Evolutionary conservation across 2,888 invertebrate species (phyloP), one percentile per base, ranked within the genome.

Genomic region (Plagodis dolabraria): DNA sequence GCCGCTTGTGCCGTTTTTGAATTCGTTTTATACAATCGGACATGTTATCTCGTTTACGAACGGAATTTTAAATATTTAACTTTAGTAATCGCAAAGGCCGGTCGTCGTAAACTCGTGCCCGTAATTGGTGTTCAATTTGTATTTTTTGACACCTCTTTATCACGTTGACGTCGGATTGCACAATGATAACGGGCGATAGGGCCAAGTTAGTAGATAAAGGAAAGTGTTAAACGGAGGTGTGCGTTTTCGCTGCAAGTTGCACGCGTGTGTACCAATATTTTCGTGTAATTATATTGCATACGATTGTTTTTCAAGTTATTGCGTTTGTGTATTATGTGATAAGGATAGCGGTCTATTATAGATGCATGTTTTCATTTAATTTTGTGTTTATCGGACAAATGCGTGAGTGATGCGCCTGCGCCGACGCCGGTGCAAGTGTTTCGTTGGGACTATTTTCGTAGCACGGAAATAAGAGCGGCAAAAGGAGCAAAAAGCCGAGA

Each of bases 381-480:
- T 50, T 63, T n/a, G 54, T 67, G 63, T 57, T 58, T 60, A 63
- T 57, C 58, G 57, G 53, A 63, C 55, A 64, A 79, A 76, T 69
- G 72, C 77, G 86, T 87, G 89, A 90, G 80, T 87, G 91, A 91
- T 87, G 89, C 87, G 87, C 77, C 87, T 80, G 86, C 86, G 79
- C 80, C 86, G 83, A 85, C 86, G 79, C 80, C 86, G 83, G 77
- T 89, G 86, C 88, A 89, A 90, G 90, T 89, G 89, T 89, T 85
- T 83, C 89, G 86, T 83, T 82, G 80, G 80, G 77, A 87, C 92
- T 92, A 92, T 92, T 92, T 92, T 92, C 87, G 92, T 91, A 88
- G 87, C 87, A 92, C 92, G 92, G 92, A 92, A 92, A 91, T 92
- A 92, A 91, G 90, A 91, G 87, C 89, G 86, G 87, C 87, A 92